Evolutionary conservation across 2,797 vertebrate genomes (phyloP).

Genomic region (Decapterus maruadsi): DNA sequence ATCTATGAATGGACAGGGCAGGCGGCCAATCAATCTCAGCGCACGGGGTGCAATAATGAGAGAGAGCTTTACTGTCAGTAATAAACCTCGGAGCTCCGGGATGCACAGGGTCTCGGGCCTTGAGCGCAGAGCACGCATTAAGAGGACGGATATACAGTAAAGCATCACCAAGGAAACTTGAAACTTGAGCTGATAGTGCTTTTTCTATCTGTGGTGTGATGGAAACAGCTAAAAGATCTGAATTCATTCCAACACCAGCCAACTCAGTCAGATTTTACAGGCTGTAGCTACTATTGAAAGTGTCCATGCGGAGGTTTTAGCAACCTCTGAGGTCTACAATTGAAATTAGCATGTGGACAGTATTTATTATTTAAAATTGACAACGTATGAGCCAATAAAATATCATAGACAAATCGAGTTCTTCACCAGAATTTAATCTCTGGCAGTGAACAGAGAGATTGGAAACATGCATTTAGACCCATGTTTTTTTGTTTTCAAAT

Average conservation of each 20-base stretch:
- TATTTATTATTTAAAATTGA: neutral
- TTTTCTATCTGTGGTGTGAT: constrained; percentile 6
- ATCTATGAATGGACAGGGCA: constrained; percentile 44
- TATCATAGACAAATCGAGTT: neutral
- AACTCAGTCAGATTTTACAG: neutral
- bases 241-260: neutral
- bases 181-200: constrained; percentile 11
- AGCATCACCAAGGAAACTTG: constrained; percentile 16
- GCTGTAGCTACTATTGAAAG: neutral
- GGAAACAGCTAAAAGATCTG: neutral
- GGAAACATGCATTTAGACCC: neutral
- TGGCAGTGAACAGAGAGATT: neutral
- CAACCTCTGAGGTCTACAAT: neutral
- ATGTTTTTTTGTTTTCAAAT: neutral
- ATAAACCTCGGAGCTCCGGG: constrained; percentile 53
- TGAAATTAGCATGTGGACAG: neutral
- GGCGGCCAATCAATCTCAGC: constrained; percentile 62
- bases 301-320: neutral
- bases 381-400: neutral
- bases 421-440: neutral
- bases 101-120: constrained; percentile 22
- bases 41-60: constrained; percentile 57
- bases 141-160: constrained; percentile 23
- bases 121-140: constrained; percentile 17
- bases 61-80: constrained; percentile 56